Evolutionary conservation across 1,140 invertebrate species (phyloP).

Genomic region (Idris sp.): DNA sequence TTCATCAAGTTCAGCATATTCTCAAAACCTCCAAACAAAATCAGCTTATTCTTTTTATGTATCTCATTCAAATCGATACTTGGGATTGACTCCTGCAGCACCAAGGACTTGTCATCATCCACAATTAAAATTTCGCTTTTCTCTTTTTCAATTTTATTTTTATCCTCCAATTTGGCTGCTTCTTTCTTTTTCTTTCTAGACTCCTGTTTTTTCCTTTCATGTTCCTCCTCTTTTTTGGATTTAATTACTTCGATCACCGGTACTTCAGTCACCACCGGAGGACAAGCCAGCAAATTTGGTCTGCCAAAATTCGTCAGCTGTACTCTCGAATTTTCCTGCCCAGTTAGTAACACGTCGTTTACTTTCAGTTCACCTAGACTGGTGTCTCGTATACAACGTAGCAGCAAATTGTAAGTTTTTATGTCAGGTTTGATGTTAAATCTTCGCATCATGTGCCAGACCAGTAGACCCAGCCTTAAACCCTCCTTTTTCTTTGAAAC

Average conservation of each 20-base stretch:
- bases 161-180: constrained; percentile 6
- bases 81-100: too few species aligned
- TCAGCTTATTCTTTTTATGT: constrained; percentile 81
- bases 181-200: too few species aligned
- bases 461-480: constrained; percentile 86
- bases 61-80: constrained; percentile 59
- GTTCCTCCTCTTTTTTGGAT: constrained; percentile 6
- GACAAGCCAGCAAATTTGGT: constrained; percentile 68
- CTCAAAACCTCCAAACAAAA: constrained; percentile 87
- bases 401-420: constrained; percentile 88
- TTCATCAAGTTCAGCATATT: constrained; percentile 88
- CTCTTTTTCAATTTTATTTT: not conserved
- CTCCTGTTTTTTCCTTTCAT: constrained; percentile 9
- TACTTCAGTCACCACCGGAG: constrained; percentile 62
- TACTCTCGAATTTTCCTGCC: not conserved
- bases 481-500: constrained; percentile 87
- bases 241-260: constrained; percentile 13
- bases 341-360: constrained; percentile 75
- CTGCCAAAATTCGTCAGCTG: too few species aligned
- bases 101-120: not conserved
- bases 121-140: not conserved
- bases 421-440: constrained; percentile 83
- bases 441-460: constrained; percentile 90
- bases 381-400: constrained; percentile 88
- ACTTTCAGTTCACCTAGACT: constrained; percentile 83